phyloP scores from a whole-genome alignment of 2,113 vertebrate genomes.

The Alethe castanea region DNA sequence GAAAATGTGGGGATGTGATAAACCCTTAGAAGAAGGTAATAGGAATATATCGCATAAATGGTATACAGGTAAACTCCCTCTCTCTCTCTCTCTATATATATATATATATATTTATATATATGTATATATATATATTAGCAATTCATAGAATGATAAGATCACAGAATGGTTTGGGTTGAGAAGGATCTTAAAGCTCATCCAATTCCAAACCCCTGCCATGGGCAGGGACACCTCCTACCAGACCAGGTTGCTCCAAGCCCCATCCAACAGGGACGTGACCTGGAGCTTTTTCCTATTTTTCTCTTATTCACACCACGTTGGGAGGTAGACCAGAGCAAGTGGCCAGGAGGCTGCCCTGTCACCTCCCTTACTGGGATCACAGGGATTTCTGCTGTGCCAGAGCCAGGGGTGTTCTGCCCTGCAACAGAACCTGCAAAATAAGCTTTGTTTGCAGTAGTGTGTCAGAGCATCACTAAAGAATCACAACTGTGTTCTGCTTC shows the following conservation, averaged over 20 bases:
- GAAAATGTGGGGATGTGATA: background rate
- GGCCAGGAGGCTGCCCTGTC: background rate
- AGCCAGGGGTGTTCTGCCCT: background rate
- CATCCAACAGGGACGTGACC: background rate
- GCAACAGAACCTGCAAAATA: background rate
- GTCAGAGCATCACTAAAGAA: background rate
- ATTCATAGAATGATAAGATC: background rate
- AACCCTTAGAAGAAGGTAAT: background rate
- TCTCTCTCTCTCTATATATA: too few relatives aligned
- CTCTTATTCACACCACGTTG: background rate
- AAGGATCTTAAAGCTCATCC: background rate
- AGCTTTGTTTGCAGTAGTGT: background rate
- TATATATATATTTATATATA: too few relatives aligned
- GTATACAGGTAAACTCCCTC: too few relatives aligned
- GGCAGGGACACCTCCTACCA: background rate
- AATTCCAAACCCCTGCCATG: background rate
- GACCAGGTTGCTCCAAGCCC: background rate
- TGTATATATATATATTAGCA: background rate
- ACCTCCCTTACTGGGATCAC: fast-evolving
- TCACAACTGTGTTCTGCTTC: background rate
- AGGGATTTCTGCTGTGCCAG: background rate
- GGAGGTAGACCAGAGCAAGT: background rate
- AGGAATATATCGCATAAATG: background rate
- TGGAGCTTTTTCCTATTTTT: background rate
- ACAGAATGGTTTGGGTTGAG: background rate